phyloP scores from a whole-genome alignment of 2,113 vertebrate species.

The Porphyrio hochstetteri region DNA sequence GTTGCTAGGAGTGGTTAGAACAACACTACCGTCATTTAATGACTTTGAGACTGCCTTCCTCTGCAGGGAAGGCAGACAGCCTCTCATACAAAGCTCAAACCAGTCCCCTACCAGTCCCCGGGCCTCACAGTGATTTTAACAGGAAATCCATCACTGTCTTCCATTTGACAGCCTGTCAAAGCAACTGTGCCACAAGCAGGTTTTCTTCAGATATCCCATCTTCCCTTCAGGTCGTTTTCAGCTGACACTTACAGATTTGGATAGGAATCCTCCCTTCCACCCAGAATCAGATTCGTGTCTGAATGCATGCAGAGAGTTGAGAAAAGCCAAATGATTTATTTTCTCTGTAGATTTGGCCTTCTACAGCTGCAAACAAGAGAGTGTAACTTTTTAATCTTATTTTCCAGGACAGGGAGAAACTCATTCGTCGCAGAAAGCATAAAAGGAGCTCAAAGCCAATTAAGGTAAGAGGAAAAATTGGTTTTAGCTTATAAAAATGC shows the following conservation, averaged over 20 bases:
- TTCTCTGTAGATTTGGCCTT: background rate
- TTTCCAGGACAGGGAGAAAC: slow-evolving; percentile 93
- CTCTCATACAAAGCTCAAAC: background rate
- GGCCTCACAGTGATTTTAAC: background rate
- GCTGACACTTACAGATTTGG: background rate
- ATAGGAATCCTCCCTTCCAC: background rate
- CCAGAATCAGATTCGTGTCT: background rate
- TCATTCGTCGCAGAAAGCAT: slow-evolving; percentile 92
- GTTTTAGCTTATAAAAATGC: background rate
- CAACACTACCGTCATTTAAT: background rate
- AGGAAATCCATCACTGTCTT: background rate
- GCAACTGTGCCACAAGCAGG: background rate
- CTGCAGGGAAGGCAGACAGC: background rate
- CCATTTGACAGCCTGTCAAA: background rate
- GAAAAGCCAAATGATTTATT: background rate
- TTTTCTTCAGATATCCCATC: background rate
- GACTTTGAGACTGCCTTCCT: background rate
- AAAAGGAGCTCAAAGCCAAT: slow-evolving; percentile 96
- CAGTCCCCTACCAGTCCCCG: background rate
- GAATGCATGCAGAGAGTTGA: background rate
- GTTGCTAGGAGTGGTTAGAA: background rate
- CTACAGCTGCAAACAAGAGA: background rate
- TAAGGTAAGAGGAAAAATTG: slow-evolving; percentile 81
- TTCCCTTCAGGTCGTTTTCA: background rate
- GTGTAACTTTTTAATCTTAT: slow-evolving; percentile 12